A percentile compares a stretch with the other conserved stretches of the same genome.
Conservation (phyloP, 2,113 vertebrate species). For the Vidua chalybeata region DNA sequence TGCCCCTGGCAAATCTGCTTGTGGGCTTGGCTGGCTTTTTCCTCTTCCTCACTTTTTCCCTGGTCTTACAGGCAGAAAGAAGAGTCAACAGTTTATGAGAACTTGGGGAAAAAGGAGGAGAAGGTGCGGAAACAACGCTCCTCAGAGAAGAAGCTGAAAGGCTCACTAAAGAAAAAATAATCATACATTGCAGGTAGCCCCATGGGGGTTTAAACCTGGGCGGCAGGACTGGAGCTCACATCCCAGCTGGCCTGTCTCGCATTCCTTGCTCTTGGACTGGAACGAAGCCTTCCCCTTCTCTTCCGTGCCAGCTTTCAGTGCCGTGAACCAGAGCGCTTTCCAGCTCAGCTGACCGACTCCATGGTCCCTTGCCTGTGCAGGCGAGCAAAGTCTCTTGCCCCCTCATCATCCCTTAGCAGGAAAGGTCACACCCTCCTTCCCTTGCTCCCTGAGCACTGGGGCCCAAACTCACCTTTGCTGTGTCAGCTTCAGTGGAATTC, state of each 20-base stretch:
- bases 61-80: conserved; percentile 80
- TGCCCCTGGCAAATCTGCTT: neutral
- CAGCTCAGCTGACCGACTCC: neutral
- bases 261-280: neutral
- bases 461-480: neutral
- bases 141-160: conserved; percentile 81
- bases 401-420: neutral
- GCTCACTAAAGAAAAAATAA: conserved; percentile 89
- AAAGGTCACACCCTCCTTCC: neutral
- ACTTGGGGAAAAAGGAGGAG: conserved; percentile 87
- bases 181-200: neutral
- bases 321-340: neutral
- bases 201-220: neutral
- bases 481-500: neutral
- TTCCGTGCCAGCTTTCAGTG: accelerated
- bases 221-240: neutral
- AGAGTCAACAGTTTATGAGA: conserved; percentile 83
- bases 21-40: neutral
- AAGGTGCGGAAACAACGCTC: conserved; percentile 81
- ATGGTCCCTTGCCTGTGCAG: neutral
- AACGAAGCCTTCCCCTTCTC: neutral
- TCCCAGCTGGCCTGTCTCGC: neutral
- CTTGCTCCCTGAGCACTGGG: neutral
- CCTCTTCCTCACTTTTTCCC: neutral
- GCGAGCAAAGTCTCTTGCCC: neutral